These are phyloP conservation scores for Seira sanloemensis DNA, from an alignment of 2,888 invertebrate species.

Conservation along the genomic window DNA sequence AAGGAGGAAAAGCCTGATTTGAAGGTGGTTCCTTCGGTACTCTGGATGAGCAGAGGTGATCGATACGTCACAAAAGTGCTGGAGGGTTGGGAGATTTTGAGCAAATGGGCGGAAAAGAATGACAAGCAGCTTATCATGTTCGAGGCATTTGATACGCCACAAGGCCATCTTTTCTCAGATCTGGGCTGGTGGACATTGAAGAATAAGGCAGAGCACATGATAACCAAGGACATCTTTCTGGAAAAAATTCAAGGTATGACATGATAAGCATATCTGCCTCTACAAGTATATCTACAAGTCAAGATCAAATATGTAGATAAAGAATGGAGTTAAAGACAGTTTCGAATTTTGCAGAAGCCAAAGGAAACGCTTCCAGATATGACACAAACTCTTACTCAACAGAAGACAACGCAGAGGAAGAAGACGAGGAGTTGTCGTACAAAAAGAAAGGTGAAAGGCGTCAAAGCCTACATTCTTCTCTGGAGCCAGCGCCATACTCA, in stretches of 20 bases:
- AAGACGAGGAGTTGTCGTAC: neutral
- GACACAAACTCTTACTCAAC: neutral
- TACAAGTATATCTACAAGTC: neutral
- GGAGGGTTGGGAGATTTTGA: conserved; percentile 19
- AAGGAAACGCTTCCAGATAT: neutral
- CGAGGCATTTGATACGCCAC: conserved; percentile 36
- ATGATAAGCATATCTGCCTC: neutral
- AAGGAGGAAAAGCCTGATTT: conserved; percentile 10
- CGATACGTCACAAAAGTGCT: neutral
- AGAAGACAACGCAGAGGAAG: conserved; percentile 22
- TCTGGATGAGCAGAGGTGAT: neutral
- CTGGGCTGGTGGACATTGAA: conserved; percentile 32
- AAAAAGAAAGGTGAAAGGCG: neutral
- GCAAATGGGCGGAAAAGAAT: conserved; percentile 30
- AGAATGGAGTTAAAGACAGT: neutral
- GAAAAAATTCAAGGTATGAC: conserved; percentile 25
- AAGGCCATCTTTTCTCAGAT: neutral
- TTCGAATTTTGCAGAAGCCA: neutral
- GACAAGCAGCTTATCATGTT: conserved; percentile 17
- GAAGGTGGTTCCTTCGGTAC: conserved; percentile 19
- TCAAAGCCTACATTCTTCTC: neutral
- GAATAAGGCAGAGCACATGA: conserved; percentile 16
- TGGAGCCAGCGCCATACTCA: neutral
- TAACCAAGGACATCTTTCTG: neutral
- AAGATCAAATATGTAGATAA: neutral